Evolutionary conservation across 1,140 invertebrate genomes (phyloP).

Genomic region (Tetramorium parvispinum): DNA sequence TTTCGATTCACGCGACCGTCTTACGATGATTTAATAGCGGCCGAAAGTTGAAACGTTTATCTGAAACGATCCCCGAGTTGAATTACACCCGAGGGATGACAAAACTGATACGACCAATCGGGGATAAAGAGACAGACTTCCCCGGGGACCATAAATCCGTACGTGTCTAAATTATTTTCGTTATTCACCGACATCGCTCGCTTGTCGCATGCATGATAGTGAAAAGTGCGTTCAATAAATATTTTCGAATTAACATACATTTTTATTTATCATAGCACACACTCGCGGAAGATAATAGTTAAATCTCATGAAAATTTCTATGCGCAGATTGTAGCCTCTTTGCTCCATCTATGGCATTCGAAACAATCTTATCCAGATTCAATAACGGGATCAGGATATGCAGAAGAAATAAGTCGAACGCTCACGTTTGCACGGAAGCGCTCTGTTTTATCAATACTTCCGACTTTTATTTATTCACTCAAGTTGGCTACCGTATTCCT

Average conservation of each 20-base stretch:
- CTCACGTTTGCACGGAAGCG: neutral
- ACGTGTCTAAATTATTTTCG: slow-evolving; percentile 49
- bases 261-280: neutral
- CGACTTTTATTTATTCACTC: slow-evolving; percentile 17
- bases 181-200: neutral
- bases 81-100: slow-evolving; percentile 56
- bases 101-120: slow-evolving; percentile 43
- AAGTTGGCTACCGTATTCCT: neutral
- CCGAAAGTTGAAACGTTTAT: slow-evolving; percentile 39
- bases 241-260: neutral
- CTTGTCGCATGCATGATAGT: neutral
- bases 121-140: slow-evolving; percentile 52
- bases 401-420: slow-evolving; percentile 29
- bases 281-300: neutral
- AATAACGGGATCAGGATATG: neutral
- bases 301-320: neutral
- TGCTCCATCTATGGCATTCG: neutral
- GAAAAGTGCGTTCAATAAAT: neutral
- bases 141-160: slow-evolving; percentile 38
- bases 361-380: neutral
- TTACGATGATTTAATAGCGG: slow-evolving; percentile 71
- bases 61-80: slow-evolving; percentile 40
- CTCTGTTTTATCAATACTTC: slow-evolving; percentile 26
- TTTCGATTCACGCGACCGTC: slow-evolving; percentile 63
- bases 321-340: neutral